Evolutionary conservation across 2,888 invertebrate species (phyloP), one percentile per base, ranked within the genome.

Genomic region (Fissipunctia ypsillon): DNA sequence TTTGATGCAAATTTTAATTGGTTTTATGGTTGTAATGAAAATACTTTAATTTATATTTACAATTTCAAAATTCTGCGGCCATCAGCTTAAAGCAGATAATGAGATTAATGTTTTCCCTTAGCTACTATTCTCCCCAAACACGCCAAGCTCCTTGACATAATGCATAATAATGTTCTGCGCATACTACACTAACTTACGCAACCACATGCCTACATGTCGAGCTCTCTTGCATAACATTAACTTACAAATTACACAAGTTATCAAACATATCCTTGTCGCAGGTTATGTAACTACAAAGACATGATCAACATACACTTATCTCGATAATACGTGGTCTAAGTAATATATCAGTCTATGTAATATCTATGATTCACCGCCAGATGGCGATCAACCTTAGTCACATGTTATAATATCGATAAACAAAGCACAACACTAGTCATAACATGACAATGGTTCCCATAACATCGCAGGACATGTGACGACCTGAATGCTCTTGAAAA

Each of bases 401-500:
- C 54, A 50, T 83, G 66, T 78, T 69, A 22, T 35, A 28, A 22
- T 61, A 79, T 80, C 63, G 67, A 65, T 68, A 73, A 52, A 83
- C 41, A 69, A 80, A 69, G 80, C 66, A 50, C 80, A 74, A 52
- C 63, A 74, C 84, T 84, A 85, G 70, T 78, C 65, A 83, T 72
- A 76, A 84, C 86, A 83, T 76, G 75, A 78, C 69, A 76, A 63
- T 45, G 38, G 74, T 80, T 83, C 69, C 75, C 84, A 83, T 69
- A 81, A 79, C 71, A 82, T 19, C 22, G 22, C 12, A 35, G 16
- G 6, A 45, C 66, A 19, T 48, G 76, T 61, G 14, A 6, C 25
- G 9, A 67, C 66, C 38, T 50, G 54, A 22, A 43, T 7, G 14
- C 22, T 48, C 4, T 43, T 69, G 45, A 56, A 56, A n/a, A 28